These are phyloP conservation scores for Cartodere bifasciata DNA, from an alignment of 2,888 invertebrate genomes.

Conservation along the genomic window DNA sequence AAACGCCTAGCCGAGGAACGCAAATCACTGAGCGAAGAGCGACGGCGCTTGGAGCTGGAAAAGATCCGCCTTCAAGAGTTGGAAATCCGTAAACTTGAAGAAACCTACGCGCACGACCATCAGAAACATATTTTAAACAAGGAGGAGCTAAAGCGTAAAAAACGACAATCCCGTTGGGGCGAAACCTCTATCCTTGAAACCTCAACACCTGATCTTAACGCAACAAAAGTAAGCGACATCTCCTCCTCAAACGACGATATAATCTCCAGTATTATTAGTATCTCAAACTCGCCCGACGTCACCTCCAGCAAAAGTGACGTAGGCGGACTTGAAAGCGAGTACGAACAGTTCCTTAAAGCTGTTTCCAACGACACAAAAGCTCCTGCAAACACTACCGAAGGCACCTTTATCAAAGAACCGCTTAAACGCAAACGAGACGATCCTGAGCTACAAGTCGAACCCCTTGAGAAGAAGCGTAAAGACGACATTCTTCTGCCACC, in stretches of 20 bases:
- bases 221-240: slow-evolving; percentile 2
- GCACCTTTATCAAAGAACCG: neutral
- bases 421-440: neutral
- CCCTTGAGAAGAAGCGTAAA: neutral
- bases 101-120: slow-evolving; percentile 7
- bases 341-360: slow-evolving; percentile 47
- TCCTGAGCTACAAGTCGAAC: slow-evolving; percentile 6
- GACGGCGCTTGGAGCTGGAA: slow-evolving; percentile 17
- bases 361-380: slow-evolving; percentile 21
- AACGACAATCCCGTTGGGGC: no score
- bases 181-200: no score
- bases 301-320: slow-evolving; percentile 10
- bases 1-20: slow-evolving; percentile 15
- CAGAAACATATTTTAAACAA: no score
- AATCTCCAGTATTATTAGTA: neutral
- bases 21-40: slow-evolving; percentile 14
- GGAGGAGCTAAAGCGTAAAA: no score
- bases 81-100: slow-evolving; percentile 12
- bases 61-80: slow-evolving; percentile 17
- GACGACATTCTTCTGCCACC: no score
- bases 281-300: slow-evolving; percentile 10
- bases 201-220: no score
- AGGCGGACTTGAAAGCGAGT: slow-evolving; percentile 33
- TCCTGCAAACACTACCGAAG: neutral
- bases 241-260: slow-evolving; percentile 1